Evolutionary conservation across 2,888 invertebrate genomes (phyloP).

Genomic region (Hoplodrina blanda): DNA sequence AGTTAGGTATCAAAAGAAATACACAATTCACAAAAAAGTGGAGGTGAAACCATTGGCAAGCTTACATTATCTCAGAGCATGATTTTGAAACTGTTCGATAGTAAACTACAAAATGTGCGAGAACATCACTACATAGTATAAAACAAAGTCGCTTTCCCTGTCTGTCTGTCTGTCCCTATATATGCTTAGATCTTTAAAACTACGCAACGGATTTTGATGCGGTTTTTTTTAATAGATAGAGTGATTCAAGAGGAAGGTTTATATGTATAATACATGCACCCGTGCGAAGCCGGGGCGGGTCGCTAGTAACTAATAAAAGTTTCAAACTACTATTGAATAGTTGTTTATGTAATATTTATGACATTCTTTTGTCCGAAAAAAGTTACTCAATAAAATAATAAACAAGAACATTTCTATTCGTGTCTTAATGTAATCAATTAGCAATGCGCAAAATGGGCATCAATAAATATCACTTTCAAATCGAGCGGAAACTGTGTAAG

Average conservation of each 20-base stretch:
- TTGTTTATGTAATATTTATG: constrained; percentile 2
- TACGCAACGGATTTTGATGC: no score
- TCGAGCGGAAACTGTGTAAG: constrained; percentile 63
- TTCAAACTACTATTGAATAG: neutral
- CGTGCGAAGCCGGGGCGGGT: no score
- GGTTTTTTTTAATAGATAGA: no score
- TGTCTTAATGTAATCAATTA: constrained; percentile 37
- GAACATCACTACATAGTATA: no score
- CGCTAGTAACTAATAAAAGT: constrained; percentile 15
- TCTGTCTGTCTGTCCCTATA: no score
- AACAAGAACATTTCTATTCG: constrained; percentile 20
- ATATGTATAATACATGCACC: no score
- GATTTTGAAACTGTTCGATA: constrained; percentile 22
- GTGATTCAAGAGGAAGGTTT: no score
- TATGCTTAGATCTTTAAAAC: no score
- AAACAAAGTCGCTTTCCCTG: no score
- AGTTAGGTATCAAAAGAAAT: constrained; percentile 24
- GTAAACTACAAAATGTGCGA: constrained; percentile 9
- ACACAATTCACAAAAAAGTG: constrained; percentile 32
- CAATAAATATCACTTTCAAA: constrained; percentile 73
- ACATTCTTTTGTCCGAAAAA: neutral
- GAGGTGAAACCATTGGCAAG: constrained; percentile 39
- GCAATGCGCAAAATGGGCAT: constrained; percentile 23
- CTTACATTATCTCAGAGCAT: constrained; percentile 13
- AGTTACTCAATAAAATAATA: constrained; percentile 17